Evolutionary conservation across 2,797 vertebrate genomes (phyloP).

Genomic region (Hephaestus fuliginosus): DNA sequence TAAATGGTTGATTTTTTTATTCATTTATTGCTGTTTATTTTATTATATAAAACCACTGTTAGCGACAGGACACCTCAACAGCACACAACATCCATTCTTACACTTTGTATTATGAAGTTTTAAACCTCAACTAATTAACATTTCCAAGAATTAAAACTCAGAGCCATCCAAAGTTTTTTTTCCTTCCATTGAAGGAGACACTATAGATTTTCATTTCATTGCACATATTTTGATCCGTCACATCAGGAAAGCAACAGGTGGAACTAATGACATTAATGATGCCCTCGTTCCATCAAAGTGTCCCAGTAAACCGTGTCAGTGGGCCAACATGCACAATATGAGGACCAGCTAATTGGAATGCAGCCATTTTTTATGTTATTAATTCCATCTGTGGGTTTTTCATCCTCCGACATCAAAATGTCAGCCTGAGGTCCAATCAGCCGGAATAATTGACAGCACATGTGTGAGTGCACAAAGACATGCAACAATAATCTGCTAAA

Average conservation of each 20-base stretch:
- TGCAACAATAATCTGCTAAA: not conserved
- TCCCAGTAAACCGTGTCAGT: not conserved
- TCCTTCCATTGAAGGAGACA: not conserved
- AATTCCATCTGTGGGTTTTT: not conserved
- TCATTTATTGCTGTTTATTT: not conserved
- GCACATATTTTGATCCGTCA: slow-evolving; percentile 3
- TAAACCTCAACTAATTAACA: not conserved
- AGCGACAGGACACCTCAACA: not conserved
- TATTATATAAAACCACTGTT: not conserved
- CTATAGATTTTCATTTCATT: not conserved
- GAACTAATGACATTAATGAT: not conserved
- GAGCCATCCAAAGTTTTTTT: not conserved
- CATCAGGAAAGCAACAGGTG: slow-evolving; percentile 8
- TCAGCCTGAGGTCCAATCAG: not conserved
- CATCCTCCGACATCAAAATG: slow-evolving; percentile 2
- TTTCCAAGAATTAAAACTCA: too few species aligned
- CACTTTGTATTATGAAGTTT: not conserved
- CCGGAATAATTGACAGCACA: not conserved
- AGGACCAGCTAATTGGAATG: not conserved
- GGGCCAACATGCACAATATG: not conserved
- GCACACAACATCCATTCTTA: not conserved
- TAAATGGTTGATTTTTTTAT: not conserved
- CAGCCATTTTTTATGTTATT: not conserved
- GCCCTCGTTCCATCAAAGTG: not conserved
- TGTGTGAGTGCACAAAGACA: not conserved